These are phyloP conservation scores for Homalodisca vitripennis DNA, from an alignment of 1,140 invertebrate species.

Conservation along the genomic window DNA sequence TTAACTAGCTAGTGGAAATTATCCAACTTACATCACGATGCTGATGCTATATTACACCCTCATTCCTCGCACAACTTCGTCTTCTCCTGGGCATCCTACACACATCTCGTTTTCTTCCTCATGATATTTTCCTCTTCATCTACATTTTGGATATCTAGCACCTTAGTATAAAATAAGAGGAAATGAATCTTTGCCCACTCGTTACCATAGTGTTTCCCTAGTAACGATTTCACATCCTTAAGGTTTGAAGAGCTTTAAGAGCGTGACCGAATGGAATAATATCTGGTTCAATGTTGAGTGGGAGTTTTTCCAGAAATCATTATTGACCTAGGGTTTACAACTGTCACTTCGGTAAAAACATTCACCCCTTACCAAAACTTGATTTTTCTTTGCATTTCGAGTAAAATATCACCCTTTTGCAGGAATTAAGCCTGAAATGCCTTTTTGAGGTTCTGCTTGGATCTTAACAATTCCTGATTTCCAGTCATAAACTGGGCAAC, in stretches of 20 bases:
- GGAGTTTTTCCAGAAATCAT: conserved; percentile 17
- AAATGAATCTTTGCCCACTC: too few relatives aligned
- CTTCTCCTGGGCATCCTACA: conserved; percentile 8
- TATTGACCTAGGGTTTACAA: conserved; percentile 1
- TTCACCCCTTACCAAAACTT: too few relatives aligned
- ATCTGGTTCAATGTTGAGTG: background rate
- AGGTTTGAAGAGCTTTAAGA: conserved; percentile 26
- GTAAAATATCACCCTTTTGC: conserved; percentile 33
- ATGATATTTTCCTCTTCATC: conserved; percentile 20
- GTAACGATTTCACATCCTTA: conserved; percentile 24
- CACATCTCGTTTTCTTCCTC: conserved; percentile 15
- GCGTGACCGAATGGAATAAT: background rate
- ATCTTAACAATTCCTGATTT: too few relatives aligned
- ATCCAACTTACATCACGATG: background rate
- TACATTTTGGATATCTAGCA: conserved; percentile 8
- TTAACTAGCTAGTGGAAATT: background rate
- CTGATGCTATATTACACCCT: background rate
- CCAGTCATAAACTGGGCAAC: conserved; percentile 31
- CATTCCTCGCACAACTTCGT: conserved; percentile 1
- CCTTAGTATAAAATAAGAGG: conserved; percentile 5
- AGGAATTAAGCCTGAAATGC: conserved; percentile 35
- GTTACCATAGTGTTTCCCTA: conserved; percentile 32
- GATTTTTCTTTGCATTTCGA: too few relatives aligned
- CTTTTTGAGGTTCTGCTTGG: conserved; percentile 14
- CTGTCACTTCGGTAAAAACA: too few relatives aligned